These are phyloP conservation scores for Podarcis lilfordi DNA, from an alignment of 2,797 vertebrate genomes.

Conservation along the genomic window DNA sequence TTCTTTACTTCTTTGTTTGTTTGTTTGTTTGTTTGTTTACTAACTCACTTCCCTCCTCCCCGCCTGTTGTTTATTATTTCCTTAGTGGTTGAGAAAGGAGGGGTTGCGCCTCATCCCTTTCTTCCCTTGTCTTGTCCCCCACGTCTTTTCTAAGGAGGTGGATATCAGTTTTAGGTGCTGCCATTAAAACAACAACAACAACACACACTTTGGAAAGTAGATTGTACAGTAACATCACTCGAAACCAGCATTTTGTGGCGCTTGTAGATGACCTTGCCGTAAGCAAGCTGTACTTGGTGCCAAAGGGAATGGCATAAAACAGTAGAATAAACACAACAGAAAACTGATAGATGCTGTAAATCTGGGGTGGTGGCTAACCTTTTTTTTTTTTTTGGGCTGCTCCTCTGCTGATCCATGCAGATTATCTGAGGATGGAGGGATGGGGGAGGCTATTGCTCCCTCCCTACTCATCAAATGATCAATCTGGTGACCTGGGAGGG, in stretches of 20 bases:
- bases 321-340: neutral
- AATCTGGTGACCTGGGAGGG: too few relatives aligned
- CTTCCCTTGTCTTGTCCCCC: neutral
- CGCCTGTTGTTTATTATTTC: neutral
- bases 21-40: conserved; percentile 23
- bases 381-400: too few relatives aligned
- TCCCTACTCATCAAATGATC: too few relatives aligned
- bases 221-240: neutral
- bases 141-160: neutral
- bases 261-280: neutral
- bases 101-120: too few relatives aligned
- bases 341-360: neutral
- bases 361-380: too few relatives aligned
- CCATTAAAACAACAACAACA: neutral
- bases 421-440: too few relatives aligned
- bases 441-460: too few relatives aligned
- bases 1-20: neutral
- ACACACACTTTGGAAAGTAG: neutral
- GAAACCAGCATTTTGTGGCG: neutral
- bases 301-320: neutral
- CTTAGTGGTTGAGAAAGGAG: neutral
- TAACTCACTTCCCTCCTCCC: neutral
- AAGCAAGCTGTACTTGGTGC: neutral
- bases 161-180: conserved; percentile 10
- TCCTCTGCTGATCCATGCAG: too few relatives aligned